Evolutionary conservation across 2,888 invertebrate genomes (phyloP).

Genomic region (Lottia scabra): DNA sequence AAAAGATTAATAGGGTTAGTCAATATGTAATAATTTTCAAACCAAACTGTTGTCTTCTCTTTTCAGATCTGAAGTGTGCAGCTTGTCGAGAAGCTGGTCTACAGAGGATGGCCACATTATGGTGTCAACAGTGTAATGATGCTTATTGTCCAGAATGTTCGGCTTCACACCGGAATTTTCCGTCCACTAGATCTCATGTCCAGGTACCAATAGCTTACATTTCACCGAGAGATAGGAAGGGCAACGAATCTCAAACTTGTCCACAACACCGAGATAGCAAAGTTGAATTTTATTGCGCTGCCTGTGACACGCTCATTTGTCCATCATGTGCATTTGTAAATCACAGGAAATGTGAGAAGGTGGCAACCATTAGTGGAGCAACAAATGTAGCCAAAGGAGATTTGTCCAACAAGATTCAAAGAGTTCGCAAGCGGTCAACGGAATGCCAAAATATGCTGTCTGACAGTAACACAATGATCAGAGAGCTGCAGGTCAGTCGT

Average conservation of each 20-base stretch:
- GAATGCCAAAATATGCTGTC: not conserved
- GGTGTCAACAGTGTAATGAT: conserved; percentile 1
- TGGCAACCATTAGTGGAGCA: not conserved
- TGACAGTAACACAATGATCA: not conserved
- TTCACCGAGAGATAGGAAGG: not conserved
- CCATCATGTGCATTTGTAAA: not conserved
- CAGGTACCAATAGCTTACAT: conserved; percentile 1
- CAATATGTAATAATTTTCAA: too few species aligned
- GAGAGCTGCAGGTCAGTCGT: not conserved
- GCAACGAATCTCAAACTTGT: not conserved
- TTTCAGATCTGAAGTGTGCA: not conserved
- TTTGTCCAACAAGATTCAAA: not conserved
- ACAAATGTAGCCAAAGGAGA: not conserved
- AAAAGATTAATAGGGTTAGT: too few species aligned
- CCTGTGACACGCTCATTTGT: not conserved
- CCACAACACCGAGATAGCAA: not conserved
- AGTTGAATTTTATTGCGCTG: not conserved
- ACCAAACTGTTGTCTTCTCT: too few species aligned
- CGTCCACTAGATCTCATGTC: not conserved
- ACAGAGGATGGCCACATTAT: not conserved
- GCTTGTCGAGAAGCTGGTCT: not conserved
- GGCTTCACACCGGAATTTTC: not conserved
- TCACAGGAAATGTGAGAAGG: not conserved
- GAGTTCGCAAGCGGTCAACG: not conserved
- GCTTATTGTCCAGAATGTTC: not conserved